phyloP scores from a whole-genome alignment of 2,797 vertebrate species.

The Centropyge bicolor region DNA sequence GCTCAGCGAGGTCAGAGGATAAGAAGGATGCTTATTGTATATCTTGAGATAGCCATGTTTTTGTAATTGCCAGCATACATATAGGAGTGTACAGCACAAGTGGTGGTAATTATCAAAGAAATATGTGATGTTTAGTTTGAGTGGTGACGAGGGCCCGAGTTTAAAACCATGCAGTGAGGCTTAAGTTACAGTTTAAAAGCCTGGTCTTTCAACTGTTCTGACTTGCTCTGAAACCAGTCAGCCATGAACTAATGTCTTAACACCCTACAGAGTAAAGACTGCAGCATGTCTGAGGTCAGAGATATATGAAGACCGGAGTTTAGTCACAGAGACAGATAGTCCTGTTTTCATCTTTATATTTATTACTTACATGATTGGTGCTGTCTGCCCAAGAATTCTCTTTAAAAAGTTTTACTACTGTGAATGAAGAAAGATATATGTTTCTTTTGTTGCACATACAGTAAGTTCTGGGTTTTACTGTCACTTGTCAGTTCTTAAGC shows the following conservation, averaged over 20 bases:
- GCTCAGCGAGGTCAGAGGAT: neutral
- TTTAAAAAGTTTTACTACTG: neutral
- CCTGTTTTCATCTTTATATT: neutral
- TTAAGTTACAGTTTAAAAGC: constrained; percentile 64
- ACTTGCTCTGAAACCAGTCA: constrained; percentile 60
- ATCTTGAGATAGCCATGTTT: neutral
- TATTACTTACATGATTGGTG: neutral
- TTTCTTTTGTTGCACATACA: neutral
- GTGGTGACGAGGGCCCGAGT: constrained; percentile 22
- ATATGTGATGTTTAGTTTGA: constrained; percentile 47
- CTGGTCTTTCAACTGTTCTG: constrained; percentile 54
- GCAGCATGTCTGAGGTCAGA: constrained; percentile 34
- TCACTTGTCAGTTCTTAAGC: constrained; percentile 13
- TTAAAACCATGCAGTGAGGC: constrained; percentile 31
- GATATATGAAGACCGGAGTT: constrained; percentile 20
- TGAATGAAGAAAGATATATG: neutral
- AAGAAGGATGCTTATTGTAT: constrained; percentile 2
- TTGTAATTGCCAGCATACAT: neutral
- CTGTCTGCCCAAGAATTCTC: neutral
- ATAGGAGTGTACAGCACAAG: constrained; percentile 4
- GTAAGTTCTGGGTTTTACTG: neutral
- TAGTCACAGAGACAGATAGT: neutral
- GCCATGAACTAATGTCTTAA: constrained; percentile 46
- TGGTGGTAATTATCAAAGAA: constrained; percentile 18
- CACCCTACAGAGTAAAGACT: constrained; percentile 15